phyloP scores from a whole-genome alignment of 2,113 vertebrate genomes.

The Pristiophorus japonicus region DNA sequence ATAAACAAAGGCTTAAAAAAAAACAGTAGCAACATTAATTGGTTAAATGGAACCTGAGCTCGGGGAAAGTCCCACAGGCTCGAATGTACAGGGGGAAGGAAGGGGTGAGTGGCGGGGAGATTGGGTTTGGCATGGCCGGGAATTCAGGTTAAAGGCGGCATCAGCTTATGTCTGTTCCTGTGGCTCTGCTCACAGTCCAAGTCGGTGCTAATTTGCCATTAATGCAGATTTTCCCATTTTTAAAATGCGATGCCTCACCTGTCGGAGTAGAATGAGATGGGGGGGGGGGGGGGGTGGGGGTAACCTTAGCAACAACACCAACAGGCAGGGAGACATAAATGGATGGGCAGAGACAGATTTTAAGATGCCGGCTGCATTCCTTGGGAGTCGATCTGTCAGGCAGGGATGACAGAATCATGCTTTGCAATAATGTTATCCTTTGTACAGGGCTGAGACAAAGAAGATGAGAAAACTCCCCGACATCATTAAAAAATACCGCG shows the following conservation, averaged over 20 bases:
- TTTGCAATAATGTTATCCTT: slow-evolving; percentile 16
- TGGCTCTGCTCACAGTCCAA: no score
- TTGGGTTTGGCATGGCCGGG: background rate
- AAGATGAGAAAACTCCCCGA: background rate
- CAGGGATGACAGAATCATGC: background rate
- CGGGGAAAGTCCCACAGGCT: background rate
- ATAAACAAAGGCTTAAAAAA: background rate
- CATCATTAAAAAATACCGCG: background rate
- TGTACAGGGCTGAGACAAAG: background rate
- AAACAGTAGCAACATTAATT: background rate
- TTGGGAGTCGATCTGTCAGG: background rate
- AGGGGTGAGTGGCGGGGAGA: background rate
- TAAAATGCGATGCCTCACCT: background rate
- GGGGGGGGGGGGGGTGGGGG: background rate
- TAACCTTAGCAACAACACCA: background rate
- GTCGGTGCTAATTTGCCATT: background rate
- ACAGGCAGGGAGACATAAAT: background rate
- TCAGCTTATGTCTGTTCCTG: no score
- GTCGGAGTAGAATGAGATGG: background rate
- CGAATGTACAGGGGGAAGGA: background rate
- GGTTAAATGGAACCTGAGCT: background rate
- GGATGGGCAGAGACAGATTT: background rate
- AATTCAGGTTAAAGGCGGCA: background rate
- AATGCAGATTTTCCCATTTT: background rate
- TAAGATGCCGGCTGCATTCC: background rate